phyloP scores from a whole-genome alignment of 2,113 vertebrate species.

The Acrocephalus arundinaceus region DNA sequence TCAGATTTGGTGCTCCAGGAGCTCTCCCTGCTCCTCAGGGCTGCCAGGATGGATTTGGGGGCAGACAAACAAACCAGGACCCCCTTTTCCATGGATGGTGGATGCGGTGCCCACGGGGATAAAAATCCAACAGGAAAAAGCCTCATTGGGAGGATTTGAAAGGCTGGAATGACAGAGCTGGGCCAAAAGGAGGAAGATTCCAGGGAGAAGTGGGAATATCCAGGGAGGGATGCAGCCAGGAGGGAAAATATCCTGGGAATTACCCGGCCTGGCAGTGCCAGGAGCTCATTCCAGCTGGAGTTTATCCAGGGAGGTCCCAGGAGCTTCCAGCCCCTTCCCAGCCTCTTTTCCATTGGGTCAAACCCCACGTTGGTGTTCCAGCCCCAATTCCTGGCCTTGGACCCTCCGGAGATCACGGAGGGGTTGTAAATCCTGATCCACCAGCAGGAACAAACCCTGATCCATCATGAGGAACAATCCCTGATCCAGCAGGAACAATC shows the following conservation, averaged over 20 bases:
- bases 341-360: not conserved
- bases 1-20: not conserved
- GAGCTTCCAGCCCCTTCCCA: not conserved
- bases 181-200: not conserved
- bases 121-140: too few species aligned
- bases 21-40: not conserved
- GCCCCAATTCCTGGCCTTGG: fast-evolving
- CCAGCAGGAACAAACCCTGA: not conserved
- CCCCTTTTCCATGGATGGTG: not conserved
- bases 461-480: not conserved
- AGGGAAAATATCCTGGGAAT: not conserved
- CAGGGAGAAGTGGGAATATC: not conserved
- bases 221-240: not conserved
- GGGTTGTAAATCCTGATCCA: not conserved
- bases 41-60: not conserved
- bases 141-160: not conserved
- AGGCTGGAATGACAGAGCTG: fast-evolving
- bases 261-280: not conserved
- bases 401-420: not conserved
- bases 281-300: fast-evolving
- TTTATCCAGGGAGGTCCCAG: not conserved
- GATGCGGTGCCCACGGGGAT: not conserved
- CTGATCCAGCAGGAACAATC: not conserved
- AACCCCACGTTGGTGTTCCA: not conserved
- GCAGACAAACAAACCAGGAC: not conserved